Evolutionary conservation across 2,797 vertebrate genomes (phyloP), one percentile per base, ranked within the genome.

Genomic region (Sebastes glaucus): DNA sequence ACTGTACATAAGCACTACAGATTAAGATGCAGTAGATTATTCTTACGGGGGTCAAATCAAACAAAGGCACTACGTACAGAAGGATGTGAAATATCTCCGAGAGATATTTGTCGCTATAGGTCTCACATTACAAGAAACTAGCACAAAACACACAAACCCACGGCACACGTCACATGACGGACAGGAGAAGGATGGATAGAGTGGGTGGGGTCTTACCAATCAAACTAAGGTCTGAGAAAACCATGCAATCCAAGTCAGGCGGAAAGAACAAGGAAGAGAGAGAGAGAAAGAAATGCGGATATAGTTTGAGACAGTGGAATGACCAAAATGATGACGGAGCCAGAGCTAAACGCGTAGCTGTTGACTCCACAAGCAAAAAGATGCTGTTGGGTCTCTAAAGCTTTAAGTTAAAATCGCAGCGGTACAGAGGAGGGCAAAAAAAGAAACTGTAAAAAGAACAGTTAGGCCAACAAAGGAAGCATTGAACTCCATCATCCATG

Each of bases 191-290:
- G 87, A 91, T 91, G 92, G 91, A 90, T 60, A 91, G 89, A 92
- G 87, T 69, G 77, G 91, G 91, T 90, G 89, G 89, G 88, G 82
- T 93, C 96, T 96, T 96, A 96, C 96, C 96, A 94, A 95, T 95
- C 92, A 96, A 95, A 95, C 94, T 96, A 94, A 93, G 95, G 92
- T 95, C 95, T 96, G 96, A 95, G 94, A 93, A 94, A 94, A 94
- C 95, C 96, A 96, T 96, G 96, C 96, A 96, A 94, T 96, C 95
- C 95, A 74, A 89, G 95, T 91, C 94, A 93, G 91, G 94, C 92
- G 83, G 89, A 90, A 84, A 92, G 87, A 84, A 66, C 64, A 81
- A 78, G 86, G 78, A 64, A 86, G 74, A 82, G 78, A 88, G 74
- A 88, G 77, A 92, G 73, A 87, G 71, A 89, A 23, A 93, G 90